These are phyloP conservation scores for Neelides folsomi DNA, from an alignment of 2,888 invertebrate genomes.

Conservation along the genomic window DNA sequence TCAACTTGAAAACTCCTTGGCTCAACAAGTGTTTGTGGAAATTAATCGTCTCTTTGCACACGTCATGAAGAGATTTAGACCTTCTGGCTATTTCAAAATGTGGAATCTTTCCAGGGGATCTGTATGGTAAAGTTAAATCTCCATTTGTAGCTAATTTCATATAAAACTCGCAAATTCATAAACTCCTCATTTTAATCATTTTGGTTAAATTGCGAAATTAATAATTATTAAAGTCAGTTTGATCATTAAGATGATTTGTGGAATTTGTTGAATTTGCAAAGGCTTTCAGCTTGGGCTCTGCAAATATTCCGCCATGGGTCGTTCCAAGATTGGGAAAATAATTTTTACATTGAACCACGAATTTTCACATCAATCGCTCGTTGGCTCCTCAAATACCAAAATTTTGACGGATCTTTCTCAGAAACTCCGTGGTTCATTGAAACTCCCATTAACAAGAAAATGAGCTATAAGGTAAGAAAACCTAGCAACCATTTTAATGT, in stretches of 20 bases:
- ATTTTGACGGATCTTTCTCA: conserved; percentile 35
- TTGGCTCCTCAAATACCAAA: conserved; percentile 38
- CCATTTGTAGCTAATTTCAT: neutral
- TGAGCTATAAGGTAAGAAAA: conserved; percentile 29
- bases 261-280: conserved; percentile 21
- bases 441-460: conserved; percentile 32
- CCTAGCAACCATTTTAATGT: no score
- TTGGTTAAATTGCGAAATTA: no score
- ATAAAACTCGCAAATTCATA: neutral
- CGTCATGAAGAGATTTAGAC: conserved; percentile 36
- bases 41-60: conserved; percentile 37
- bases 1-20: conserved; percentile 38
- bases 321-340: conserved; percentile 46
- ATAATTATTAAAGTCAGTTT: no score
- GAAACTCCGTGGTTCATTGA: conserved; percentile 26
- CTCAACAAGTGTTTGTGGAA: conserved; percentile 37
- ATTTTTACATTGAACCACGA: conserved; percentile 42
- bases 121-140: conserved; percentile 37
- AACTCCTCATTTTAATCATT: neutral
- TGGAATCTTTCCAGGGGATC: conserved; percentile 38
- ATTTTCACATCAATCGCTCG: conserved; percentile 36
- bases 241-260: no score
- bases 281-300: conserved; percentile 44
- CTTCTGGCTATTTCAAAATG: conserved; percentile 37
- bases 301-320: conserved; percentile 41